Base-by-base conservation (phyloP, 2,797 vertebrate genomes). In the Diplodus puntazzo region DNA sequence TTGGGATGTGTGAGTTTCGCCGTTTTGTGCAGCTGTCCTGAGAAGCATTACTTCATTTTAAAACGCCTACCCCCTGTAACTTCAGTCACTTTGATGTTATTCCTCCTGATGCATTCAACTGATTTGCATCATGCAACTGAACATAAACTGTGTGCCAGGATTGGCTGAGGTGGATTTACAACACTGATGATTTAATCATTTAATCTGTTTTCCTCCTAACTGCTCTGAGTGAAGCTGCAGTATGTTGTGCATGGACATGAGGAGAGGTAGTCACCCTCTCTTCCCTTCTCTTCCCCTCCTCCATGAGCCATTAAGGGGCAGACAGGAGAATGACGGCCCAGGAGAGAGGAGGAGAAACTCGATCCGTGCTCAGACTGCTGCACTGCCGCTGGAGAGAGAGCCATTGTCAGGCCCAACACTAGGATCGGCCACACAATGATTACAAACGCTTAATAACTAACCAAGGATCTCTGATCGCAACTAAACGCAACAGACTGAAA, bases 311-410 rank as follows among this genome's bases (percentile, higher is more conserved):
- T 94, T 94, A 94, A 89, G 87, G 87, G 88, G 92, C 88, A 93
- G 88, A 92, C 92, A 88, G 90, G 84, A 92, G 92, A 91, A 92
- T 90, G 91, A 92, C 92, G 90, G 89, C 91, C 90, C 92, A 92
- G 89, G 92, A 93, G 94, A 93, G 92, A 89, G 90, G 75, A 90
- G 88, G 83, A 89, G 93, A 94, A 94, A 95, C 94, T 92, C 93
- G 93, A 94, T 95, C 92, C 91, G 84, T 68, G 82, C 92, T 83
- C 87, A 85, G 86, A 86, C 91, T 94, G 90, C 94, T 92, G 94
- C 93, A 93, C 93, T 93, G 89, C 93, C 92, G 91, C 91, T 93
- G 84, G 82, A 87, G 85, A 84, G 69, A 89, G 84, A 89, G 89
- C 86, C 83, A 88, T 92, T 93, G 91, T 94, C 84, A 92, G 89